Evolutionary conservation across 1,140 invertebrate species (phyloP), one percentile per base, ranked within the genome.

Genomic region (Megathymus violae): DNA sequence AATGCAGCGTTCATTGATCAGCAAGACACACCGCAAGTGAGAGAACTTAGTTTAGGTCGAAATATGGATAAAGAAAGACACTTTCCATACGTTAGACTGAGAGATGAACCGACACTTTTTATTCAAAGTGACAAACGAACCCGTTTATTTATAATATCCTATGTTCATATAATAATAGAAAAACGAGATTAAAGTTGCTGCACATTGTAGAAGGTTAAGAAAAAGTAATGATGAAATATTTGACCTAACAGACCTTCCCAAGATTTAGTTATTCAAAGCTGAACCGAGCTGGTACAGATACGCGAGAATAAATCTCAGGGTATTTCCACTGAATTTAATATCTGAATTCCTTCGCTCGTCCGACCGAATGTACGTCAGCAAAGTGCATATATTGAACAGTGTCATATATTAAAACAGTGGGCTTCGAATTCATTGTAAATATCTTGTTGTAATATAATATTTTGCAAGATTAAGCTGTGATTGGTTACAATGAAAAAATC

Each of bases 311-410:
- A 59, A 59, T 59, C 54, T 59, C 43, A 34, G 54, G 54, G 54
- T 31, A 59, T 59, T 59, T 59, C 43, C 54, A 59, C 47, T 59
- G 54, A 59, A 47, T 59, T 59, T 59, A 59, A 59, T 59, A 58
- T 58, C 54, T 58, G 54, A 58, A 58, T 58, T 58, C 41, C 41
- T 58, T 58, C 19, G 25, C 41, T 34, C 9, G 41, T 4, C 19
- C 13, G 40, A 34, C 52, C 41, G 52, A 25, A 58, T 34, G 25
- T 34, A 44, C 40, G 52, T 44, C 52, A 54, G 51, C 40, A 38
- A 13, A 25, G 22, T 34, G 52, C 52, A 58, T 43, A 56, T 58
- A 56, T 56, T 58, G 52, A 58, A 58, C 25, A 44, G 14, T 54
- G 38, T 2, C 50, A 17, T 54, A 54, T 58, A 58, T 58, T 58